Conservation (phyloP, 2,113 vertebrate species). For the Ia io region DNA sequence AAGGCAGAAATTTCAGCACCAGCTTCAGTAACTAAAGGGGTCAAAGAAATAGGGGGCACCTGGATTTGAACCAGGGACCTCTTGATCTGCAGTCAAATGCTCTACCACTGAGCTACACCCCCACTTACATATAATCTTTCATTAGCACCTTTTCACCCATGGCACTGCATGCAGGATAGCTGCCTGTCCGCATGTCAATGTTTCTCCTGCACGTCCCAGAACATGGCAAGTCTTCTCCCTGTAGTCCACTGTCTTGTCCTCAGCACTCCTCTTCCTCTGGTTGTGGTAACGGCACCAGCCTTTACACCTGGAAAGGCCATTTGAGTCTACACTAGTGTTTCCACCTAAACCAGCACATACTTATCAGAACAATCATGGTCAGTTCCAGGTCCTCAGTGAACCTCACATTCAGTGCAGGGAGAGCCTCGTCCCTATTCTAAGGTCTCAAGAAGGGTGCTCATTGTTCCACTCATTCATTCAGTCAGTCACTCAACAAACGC, state of each 20-base stretch:
- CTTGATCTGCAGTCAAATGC: not conserved
- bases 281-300: rapidly evolving
- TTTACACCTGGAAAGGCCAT: not conserved
- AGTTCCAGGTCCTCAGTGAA: not conserved
- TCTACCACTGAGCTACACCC: not conserved
- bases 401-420: not conserved
- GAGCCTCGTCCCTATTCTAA: not conserved
- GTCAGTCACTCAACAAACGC: not conserved
- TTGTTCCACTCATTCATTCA: not conserved
- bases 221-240: not conserved
- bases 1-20: not conserved
- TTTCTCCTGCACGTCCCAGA: not conserved
- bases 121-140: rapidly evolving
- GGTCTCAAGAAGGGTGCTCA: not conserved
- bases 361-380: not conserved
- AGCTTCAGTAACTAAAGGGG: not conserved
- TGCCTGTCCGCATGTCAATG: not conserved
- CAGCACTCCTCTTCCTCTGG: not conserved
- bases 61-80: constrained; percentile 30
- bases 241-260: not conserved
- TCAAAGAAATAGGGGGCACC: not conserved
- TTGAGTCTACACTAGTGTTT: no score
- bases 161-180: not conserved
- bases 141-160: not conserved
- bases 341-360: not conserved